Base-by-base conservation (phyloP, 2,888 invertebrate species). In the Limnephilus lunatus region DNA sequence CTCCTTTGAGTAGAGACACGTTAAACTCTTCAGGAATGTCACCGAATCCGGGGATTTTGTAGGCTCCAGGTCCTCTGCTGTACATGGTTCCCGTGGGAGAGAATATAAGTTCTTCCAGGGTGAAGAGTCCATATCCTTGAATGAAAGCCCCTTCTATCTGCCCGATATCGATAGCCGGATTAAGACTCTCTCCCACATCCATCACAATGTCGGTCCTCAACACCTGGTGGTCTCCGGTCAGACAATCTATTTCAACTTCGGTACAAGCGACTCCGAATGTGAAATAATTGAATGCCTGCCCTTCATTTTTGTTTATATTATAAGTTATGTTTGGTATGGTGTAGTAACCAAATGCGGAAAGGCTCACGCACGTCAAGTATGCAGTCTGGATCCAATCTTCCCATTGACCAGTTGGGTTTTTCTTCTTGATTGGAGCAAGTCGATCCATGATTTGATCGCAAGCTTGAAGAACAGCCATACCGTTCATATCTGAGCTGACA, bases 121-220 rank as follows among this genome's bases (percentile, higher is more conserved):
- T 98, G 94, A 98, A 99, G 91, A 99, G 95, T 1, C 99, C 99
- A 94, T 99, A 98, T 0, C 99, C 99, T 96, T 99, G 99, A 94
- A 98, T 97, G 94, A 99, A 99, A 0, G 97, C 99, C 3, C 99
- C 99, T 95, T 99, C 99, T 30, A 99, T 98, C 96, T 99, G 99
- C 0, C 99, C 99, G 94, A 99, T 98, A 94, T 99, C 99, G 94
- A 99, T 98, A 1, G 99, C 99, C 5, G 99, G 99, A 95, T 99
- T 99, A 91, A 99, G 95, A 95, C 99, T 99, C 94, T 98, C 97
- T 0, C 99, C 99, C 94, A 99, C 96, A 95, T 99, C 99, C 99
- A 99, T 99, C 0, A 99, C 99, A 94, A 99, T 99, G 94, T 99
- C 99, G 0, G 98, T 98, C 94, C 98, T 97, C 80, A 98, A 95